Percentiles rank a stretch among this genome's conserved stretches.
Evolutionary conservation across 1,140 invertebrate species (phyloP).

Genomic region (Nymphalis io): DNA sequence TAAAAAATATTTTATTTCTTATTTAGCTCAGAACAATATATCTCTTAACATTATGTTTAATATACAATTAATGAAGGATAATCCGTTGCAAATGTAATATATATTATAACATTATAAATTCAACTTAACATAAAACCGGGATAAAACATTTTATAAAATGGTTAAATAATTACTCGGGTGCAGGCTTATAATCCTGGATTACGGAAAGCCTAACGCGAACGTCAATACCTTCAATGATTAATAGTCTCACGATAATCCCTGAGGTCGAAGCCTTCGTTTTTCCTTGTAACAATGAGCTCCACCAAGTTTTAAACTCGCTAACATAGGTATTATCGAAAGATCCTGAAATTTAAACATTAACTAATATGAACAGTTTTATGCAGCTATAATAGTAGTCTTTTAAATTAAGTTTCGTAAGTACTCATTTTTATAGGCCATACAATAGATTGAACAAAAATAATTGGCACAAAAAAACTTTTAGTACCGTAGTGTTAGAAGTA

Average conservation of each 20-base stretch:
- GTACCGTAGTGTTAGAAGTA: no score
- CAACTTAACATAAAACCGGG: slow-evolving; percentile 8
- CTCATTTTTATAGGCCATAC: no score
- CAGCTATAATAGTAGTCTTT: no score
- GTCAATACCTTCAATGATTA: slow-evolving; percentile 69
- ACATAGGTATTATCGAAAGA: slow-evolving; percentile 17
- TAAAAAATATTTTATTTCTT: no score
- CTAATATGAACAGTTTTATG: neutral
- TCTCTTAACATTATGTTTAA: neutral
- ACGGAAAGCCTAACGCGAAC: slow-evolving; percentile 44
- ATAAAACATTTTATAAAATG: slow-evolving; percentile 35
- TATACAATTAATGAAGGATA: neutral
- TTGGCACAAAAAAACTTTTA: no score
- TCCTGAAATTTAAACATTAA: neutral
- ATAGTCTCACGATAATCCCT: slow-evolving; percentile 62
- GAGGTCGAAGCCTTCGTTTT: slow-evolving; percentile 41
- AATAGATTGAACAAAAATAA: no score
- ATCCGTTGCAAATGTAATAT: neutral
- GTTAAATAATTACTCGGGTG: slow-evolving; percentile 50
- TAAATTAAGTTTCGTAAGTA: no score
- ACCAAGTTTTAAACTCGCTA: slow-evolving; percentile 36
- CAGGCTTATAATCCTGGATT: slow-evolving; percentile 59
- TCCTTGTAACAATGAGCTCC: slow-evolving; percentile 34
- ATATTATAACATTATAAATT: neutral
- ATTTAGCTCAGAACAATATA: no score